Evolutionary conservation across 2,888 invertebrate genomes (phyloP).

Genomic region (Folsomia manolachei): DNA sequence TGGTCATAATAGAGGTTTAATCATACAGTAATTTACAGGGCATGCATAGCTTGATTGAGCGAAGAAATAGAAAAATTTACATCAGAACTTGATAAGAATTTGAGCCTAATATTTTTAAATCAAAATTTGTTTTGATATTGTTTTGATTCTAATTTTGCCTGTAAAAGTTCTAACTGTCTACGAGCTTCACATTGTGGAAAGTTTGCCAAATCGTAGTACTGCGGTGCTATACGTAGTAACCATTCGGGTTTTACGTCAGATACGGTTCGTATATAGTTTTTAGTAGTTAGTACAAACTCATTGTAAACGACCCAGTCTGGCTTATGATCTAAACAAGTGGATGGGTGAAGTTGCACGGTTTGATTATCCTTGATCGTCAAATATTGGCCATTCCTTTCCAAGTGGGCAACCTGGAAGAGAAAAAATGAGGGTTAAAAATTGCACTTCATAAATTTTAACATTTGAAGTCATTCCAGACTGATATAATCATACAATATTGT

Average conservation of each 20-base stretch:
- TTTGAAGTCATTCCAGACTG: too few species aligned
- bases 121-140: slow-evolving; percentile 69
- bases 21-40: too few species aligned
- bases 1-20: too few species aligned
- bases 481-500: too few species aligned
- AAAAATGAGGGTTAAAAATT: neutral
- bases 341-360: slow-evolving; percentile 96
- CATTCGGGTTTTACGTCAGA: slow-evolving; percentile 97
- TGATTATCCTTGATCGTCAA: slow-evolving; percentile 99
- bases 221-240: slow-evolving; percentile 91
- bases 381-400: slow-evolving; percentile 97
- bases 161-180: slow-evolving; percentile 82
- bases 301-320: slow-evolving; percentile 99
- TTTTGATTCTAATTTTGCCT: slow-evolving; percentile 79
- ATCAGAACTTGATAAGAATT: too few species aligned
- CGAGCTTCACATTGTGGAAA: slow-evolving; percentile 98
- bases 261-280: slow-evolving; percentile 98
- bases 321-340: slow-evolving; percentile 97
- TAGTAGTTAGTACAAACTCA: slow-evolving; percentile 98
- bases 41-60: too few species aligned
- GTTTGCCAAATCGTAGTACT: slow-evolving; percentile 96
- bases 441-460: neutral
- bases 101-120: too few species aligned
- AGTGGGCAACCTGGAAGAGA: slow-evolving; percentile 76
- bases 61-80: too few species aligned